Percentiles rank a stretch among this genome's conserved stretches.
Evolutionary conservation across 2,113 vertebrate genomes (phyloP).

Genomic region (Pomatostomus ruficeps): DNA sequence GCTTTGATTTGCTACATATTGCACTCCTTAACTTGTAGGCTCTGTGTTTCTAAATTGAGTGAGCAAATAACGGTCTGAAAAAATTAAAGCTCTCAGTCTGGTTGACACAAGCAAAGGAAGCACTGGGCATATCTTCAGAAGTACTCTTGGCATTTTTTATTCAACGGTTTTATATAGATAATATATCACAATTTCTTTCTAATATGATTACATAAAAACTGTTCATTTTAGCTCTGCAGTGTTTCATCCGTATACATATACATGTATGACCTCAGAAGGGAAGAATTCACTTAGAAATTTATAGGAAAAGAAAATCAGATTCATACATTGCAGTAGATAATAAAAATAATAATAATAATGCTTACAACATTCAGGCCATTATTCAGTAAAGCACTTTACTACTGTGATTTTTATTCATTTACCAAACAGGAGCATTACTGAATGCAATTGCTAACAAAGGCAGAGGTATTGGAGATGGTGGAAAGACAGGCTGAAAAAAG

Average conservation of each 20-base stretch:
- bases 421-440: not conserved
- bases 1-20: constrained; percentile 46
- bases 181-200: constrained; percentile 2
- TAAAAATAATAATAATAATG: not conserved
- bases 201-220: constrained; percentile 10
- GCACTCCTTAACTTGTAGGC: not conserved
- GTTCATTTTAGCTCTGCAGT: not conserved
- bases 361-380: not conserved
- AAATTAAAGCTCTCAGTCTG: constrained; percentile 63
- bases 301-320: not conserved
- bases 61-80: constrained; percentile 29
- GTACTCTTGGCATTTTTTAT: constrained; percentile 29
- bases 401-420: constrained; percentile 20
- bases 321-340: not conserved
- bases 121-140: constrained; percentile 28
- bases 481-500: not conserved
- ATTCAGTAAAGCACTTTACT: constrained; percentile 14
- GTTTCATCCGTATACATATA: not conserved
- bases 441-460: constrained; percentile 24
- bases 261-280: not conserved
- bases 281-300: constrained; percentile 11
- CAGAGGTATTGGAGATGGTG: not conserved
- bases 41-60: constrained; percentile 3
- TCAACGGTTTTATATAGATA: constrained; percentile 14
- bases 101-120: constrained; percentile 40